A percentile compares a stretch with the other conserved stretches of the same genome.
These are phyloP conservation scores for Caenorhabditis parvicauda DNA, from an alignment of 2,888 invertebrate genomes.

Conservation along the genomic window DNA sequence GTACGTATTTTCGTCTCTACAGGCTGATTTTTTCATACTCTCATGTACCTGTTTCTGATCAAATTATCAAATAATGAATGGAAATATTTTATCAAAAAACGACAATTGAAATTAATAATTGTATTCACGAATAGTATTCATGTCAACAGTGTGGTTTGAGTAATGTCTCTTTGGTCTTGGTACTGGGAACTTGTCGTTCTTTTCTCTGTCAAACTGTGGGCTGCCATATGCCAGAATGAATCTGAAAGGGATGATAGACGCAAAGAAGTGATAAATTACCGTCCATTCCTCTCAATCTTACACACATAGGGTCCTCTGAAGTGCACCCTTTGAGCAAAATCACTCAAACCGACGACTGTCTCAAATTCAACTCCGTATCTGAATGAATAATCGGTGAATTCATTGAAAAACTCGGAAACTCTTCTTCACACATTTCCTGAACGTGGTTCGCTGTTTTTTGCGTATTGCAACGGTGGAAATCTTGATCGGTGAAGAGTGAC, in stretches of 20 bases:
- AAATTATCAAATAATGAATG: neutral
- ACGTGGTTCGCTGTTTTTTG: constrained; percentile 26
- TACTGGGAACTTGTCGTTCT: constrained; percentile 8
- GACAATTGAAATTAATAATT: constrained; percentile 9
- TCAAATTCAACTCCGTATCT: constrained; percentile 24
- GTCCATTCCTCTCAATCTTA: constrained; percentile 29
- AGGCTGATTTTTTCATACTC: neutral
- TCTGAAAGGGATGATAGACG: constrained; percentile 2
- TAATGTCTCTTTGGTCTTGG: constrained; percentile 5
- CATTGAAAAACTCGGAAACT: neutral
- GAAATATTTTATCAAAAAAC: neutral
- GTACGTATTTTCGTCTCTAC: neutral
- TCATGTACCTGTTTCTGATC: neutral
- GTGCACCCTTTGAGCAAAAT: constrained; percentile 26
- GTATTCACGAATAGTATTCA: constrained; percentile 24
- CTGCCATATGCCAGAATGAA: constrained; percentile 23
- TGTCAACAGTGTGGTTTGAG: constrained; percentile 1
- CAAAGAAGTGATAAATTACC: constrained; percentile 6
- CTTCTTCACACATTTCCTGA: constrained; percentile 11
- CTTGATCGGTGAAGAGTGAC: constrained; percentile 18
- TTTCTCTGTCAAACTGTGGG: no score
- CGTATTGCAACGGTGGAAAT: constrained; percentile 26
- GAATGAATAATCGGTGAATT: neutral
- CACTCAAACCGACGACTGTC: constrained; percentile 20
- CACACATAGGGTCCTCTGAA: constrained; percentile 28